Percentiles rank a stretch among this genome's conserved stretches.
Conservation (phyloP, 1,140 invertebrate species). For the Drosophila sproati region DNA sequence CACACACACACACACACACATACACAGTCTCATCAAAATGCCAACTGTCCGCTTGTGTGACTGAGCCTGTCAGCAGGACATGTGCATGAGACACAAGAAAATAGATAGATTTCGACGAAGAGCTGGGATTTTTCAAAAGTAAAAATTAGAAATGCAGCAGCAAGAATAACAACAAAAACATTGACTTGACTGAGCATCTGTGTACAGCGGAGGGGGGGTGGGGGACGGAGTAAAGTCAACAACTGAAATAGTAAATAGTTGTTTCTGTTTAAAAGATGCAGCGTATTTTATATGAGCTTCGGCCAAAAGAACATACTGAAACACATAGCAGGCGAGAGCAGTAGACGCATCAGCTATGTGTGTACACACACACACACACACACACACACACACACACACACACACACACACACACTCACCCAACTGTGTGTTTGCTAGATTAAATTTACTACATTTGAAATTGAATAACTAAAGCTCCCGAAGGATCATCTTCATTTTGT, state of each 20-base stretch:
- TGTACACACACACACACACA: slow-evolving; percentile 13
- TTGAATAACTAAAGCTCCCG: slow-evolving; percentile 83
- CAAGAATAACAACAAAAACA: background rate
- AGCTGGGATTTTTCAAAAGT: slow-evolving; percentile 52
- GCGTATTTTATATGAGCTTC: slow-evolving; percentile 53
- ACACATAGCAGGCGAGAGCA: slow-evolving; percentile 3
- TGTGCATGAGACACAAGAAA: slow-evolving; percentile 66
- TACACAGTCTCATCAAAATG: slow-evolving; percentile 65
- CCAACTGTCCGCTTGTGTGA: slow-evolving; percentile 77
- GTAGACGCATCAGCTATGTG: slow-evolving; percentile 14
- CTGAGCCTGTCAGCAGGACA: slow-evolving; percentile 80
- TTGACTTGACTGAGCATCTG: background rate
- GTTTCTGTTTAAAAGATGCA: slow-evolving; percentile 45
- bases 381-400: slow-evolving; percentile 13
- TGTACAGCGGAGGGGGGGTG: too few species aligned
- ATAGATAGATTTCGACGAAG: slow-evolving; percentile 72
- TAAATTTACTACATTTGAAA: slow-evolving; percentile 82
- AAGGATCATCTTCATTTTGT: slow-evolving; percentile 82
- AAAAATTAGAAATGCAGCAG: slow-evolving; percentile 62
- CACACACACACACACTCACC: slow-evolving; percentile 14
- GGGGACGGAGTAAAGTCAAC: slow-evolving; percentile 20
- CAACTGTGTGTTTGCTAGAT: slow-evolving; percentile 67
- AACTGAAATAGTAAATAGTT: slow-evolving; percentile 61
- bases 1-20: slow-evolving; percentile 35
- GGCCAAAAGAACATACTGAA: slow-evolving; percentile 10